Percentiles rank a stretch among this genome's conserved stretches.
Evolutionary conservation across 2,797 vertebrate species (phyloP).

Genomic region (Chanos chanos): DNA sequence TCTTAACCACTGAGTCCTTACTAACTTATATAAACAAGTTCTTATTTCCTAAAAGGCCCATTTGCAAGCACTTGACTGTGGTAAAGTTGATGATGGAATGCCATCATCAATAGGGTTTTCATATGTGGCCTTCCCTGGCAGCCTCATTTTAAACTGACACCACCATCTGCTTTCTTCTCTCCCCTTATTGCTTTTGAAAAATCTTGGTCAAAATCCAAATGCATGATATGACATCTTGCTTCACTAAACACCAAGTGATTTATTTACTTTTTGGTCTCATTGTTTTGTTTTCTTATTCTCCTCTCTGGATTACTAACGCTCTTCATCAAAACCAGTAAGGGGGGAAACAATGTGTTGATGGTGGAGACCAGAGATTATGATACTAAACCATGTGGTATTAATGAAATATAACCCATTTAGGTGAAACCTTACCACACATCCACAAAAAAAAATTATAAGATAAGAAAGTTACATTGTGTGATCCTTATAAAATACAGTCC

Average conservation of each 20-base stretch:
- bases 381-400: no score
- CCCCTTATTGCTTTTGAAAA: conserved; percentile 47
- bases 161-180: conserved; percentile 27
- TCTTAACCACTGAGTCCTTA: conserved; percentile 18
- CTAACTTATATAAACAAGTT: conserved; percentile 31
- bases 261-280: conserved; percentile 28
- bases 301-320: no score
- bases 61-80: conserved; percentile 51
- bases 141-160: conserved; percentile 32
- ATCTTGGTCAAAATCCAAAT: conserved; percentile 40
- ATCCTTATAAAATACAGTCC: no score
- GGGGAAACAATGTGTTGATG: no score
- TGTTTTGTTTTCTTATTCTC: conserved; percentile 33
- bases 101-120: conserved; percentile 37
- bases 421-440: no score
- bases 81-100: conserved; percentile 42
- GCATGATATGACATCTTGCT: conserved; percentile 25
- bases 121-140: conserved; percentile 42
- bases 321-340: no score
- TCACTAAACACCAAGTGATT: conserved; percentile 11
- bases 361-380: no score
- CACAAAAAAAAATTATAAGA: no score
- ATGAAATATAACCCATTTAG: no score
- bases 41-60: conserved; percentile 34
- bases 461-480: no score